Evolutionary conservation across 1,140 invertebrate species (phyloP).

Genomic region (Oreohelix idahoensis): DNA sequence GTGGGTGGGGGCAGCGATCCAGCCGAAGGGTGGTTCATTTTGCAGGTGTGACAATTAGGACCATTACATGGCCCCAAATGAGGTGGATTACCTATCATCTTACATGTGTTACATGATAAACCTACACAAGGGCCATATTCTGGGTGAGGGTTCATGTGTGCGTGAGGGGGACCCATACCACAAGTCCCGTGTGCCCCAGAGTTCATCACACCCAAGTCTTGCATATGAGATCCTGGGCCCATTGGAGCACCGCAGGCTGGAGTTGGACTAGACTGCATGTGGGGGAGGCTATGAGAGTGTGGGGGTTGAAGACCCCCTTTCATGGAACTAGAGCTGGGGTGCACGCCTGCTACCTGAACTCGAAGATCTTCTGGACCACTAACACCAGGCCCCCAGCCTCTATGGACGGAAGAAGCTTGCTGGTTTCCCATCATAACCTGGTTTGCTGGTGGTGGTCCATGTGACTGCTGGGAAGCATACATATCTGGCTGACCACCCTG

Average conservation of each 20-base stretch:
- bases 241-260: constrained; percentile 26
- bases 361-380: constrained; percentile 19
- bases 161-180: neutral
- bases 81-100: constrained; percentile 20
- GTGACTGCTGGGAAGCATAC: constrained; percentile 33
- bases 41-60: constrained; percentile 15
- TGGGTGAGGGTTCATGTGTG: constrained; percentile 31
- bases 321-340: constrained; percentile 8
- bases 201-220: constrained; percentile 6
- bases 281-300: constrained; percentile 20
- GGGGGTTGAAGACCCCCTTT: constrained; percentile 19
- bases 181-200: neutral
- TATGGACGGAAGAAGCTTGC: constrained; percentile 6
- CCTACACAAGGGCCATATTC: constrained; percentile 39
- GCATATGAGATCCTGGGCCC: constrained; percentile 32
- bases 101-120: constrained; percentile 39
- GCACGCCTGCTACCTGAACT: constrained; percentile 25
- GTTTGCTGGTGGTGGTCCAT: constrained; percentile 44
- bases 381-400: neutral
- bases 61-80: constrained; percentile 27
- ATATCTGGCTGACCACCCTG: constrained; percentile 37
- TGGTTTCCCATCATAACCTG: constrained; percentile 41
- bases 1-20: constrained; percentile 6
- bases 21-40: constrained; percentile 25
- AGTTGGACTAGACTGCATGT: constrained; percentile 35